Evolutionary conservation across 1,140 invertebrate genomes (phyloP).

Genomic region (Macrostomum lignano): DNA sequence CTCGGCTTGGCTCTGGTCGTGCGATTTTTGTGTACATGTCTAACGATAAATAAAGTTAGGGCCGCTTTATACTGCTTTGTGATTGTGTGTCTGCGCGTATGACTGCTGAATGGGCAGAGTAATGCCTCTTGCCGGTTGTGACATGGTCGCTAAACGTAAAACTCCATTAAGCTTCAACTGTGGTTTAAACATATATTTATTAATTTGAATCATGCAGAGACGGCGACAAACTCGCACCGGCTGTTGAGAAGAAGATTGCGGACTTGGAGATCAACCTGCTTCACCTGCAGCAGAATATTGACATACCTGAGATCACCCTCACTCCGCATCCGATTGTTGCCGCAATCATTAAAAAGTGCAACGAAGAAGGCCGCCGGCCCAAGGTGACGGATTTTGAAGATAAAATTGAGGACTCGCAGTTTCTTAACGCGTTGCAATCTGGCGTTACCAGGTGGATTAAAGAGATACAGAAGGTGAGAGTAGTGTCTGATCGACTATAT

Average conservation of each 20-base stretch:
- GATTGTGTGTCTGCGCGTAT: too few relatives aligned
- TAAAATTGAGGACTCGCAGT: conserved; percentile 58
- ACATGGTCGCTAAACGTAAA: too few relatives aligned
- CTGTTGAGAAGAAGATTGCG: conserved; percentile 94
- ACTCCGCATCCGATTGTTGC: conserved; percentile 60
- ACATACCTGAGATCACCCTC: conserved; percentile 87
- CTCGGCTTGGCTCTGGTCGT: too few relatives aligned
- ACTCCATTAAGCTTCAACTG: too few relatives aligned
- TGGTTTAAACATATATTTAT: too few relatives aligned
- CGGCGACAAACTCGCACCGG: conserved; percentile 93
- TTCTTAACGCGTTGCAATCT: conserved; percentile 78
- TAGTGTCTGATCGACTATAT: neutral
- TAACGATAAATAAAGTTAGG: too few relatives aligned
- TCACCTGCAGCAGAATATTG: conserved; percentile 97
- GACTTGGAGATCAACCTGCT: conserved; percentile 90
- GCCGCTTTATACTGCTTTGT: too few relatives aligned
- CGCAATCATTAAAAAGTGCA: conserved; percentile 57
- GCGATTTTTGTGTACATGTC: too few relatives aligned
- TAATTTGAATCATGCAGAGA: too few relatives aligned
- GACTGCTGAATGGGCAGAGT: too few relatives aligned
- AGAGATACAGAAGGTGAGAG: conserved; percentile 74
- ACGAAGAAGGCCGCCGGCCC: conserved; percentile 61
- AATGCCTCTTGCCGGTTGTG: too few relatives aligned
- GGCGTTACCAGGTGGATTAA: conserved; percentile 95
- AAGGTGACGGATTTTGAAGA: conserved; percentile 64